Conservation (phyloP, 2,113 vertebrate genomes). For the Parus major region DNA sequence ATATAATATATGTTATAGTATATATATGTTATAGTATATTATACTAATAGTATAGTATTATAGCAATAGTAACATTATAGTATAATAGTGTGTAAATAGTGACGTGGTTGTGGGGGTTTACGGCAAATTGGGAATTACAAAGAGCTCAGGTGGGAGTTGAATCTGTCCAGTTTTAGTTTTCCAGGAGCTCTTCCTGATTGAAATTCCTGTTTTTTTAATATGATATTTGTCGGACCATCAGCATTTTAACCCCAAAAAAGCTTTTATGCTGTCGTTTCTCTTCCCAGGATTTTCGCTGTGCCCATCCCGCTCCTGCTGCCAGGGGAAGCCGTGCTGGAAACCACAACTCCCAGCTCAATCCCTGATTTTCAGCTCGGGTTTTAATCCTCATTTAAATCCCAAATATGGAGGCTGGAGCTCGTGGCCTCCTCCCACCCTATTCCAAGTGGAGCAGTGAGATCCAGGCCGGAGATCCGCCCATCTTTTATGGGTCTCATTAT, state of each 20-base stretch:
- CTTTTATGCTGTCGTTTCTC: background rate
- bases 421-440: background rate
- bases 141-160: background rate
- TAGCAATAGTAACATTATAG: no score
- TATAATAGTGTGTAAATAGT: no score
- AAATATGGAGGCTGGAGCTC: background rate
- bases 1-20: no score
- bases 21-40: no score
- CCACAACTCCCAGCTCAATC: background rate
- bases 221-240: background rate
- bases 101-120: accelerated
- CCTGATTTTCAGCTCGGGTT: accelerated
- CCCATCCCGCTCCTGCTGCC: background rate
- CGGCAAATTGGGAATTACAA: accelerated
- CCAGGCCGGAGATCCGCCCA: constrained; percentile 28
- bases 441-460: background rate
- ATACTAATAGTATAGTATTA: no score
- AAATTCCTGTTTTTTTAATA: background rate
- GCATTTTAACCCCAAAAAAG: accelerated
- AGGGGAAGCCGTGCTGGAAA: background rate
- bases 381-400: background rate
- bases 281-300: background rate
- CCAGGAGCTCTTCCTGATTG: background rate
- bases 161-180: background rate
- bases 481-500: constrained; percentile 41